Conservation (phyloP, 1,140 invertebrate species). For the Dufourea novaeangliae region DNA sequence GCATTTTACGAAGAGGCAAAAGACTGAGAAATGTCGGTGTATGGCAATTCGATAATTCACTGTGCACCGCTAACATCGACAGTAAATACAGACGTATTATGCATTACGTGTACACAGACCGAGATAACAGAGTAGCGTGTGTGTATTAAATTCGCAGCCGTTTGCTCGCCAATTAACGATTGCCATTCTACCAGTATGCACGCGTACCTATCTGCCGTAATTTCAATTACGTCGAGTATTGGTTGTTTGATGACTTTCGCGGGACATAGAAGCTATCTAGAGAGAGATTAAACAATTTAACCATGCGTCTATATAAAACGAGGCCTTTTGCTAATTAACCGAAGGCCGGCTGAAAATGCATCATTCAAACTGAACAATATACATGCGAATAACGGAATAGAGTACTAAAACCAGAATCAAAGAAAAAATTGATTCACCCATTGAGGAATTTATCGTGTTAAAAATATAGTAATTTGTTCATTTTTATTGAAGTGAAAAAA, state of each 20-base stretch:
- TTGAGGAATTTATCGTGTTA: too few species aligned
- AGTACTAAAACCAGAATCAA: too few species aligned
- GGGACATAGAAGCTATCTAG: background rate
- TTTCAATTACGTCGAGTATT: slow-evolving; percentile 43
- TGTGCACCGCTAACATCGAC: slow-evolving; percentile 27
- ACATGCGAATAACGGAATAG: too few species aligned
- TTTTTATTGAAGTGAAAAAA: too few species aligned
- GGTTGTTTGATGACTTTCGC: slow-evolving; percentile 27
- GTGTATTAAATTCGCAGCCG: slow-evolving; percentile 57
- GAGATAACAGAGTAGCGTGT: slow-evolving; percentile 33
- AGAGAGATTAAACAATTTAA: slow-evolving; percentile 39
- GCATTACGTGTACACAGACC: slow-evolving; percentile 26
- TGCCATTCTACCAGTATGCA: slow-evolving; percentile 30
- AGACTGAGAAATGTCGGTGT: background rate
- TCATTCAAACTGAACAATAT: background rate
- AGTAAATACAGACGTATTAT: slow-evolving; percentile 44
- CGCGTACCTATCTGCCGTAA: slow-evolving; percentile 19
- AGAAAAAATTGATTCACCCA: too few species aligned
- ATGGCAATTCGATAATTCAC: slow-evolving; percentile 27
- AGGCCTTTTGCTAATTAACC: background rate
- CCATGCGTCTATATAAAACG: background rate
- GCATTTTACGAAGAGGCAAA: background rate
- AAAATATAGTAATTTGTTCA: too few species aligned
- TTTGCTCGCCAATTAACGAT: slow-evolving; percentile 61
- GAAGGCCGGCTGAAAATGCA: background rate